Base-by-base conservation (phyloP, 2,797 vertebrate species). In the Alauda arvensis region DNA sequence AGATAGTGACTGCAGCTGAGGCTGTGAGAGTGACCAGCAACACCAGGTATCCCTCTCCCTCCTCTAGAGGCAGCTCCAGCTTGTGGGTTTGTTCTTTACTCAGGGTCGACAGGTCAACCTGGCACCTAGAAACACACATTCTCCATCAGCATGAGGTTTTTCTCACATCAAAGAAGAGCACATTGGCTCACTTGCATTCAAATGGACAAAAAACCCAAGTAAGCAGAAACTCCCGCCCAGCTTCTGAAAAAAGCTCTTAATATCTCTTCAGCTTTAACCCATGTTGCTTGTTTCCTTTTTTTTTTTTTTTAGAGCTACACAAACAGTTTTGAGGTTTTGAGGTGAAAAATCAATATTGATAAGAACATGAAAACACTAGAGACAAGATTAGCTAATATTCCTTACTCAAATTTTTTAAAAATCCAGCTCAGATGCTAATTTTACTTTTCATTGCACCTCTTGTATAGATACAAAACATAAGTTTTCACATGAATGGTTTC, bases 21-120 rank as follows among this genome's bases (percentile, higher is more conserved):
- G 99, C 99, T 8, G 99, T 99, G 91, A 99, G 98, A 51, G 99
- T 99, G 91, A 99, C 98, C 95, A 99, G 97, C 93, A 99, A 90
- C 52, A 99, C 97, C 95, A 99, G 95, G 86, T 94, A 95, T 14
- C 99, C 99, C 95, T 98, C 98, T 9, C 98, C 98, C 88, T 99
- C 99, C 92, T 98, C 98, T 95, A 99, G 97, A 1, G 93, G 95
- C 83, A 99, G 24, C 83, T 99, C 98, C 96, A 99, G 15, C 89
- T 98, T 98, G 97, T 99, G 98, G 7, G 99, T 99, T 70, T 98
- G 98, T 37, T 99, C 99, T 96, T 98, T 98, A 63, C 97, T 98
- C 76, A 99, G 97, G 34, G 93, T 96, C 0, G 98, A 98, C 92
- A 99, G 97, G 97, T 99, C 98, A 57, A 99, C 89, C 77, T 98